These are phyloP conservation scores for Ommatoiulus sabulosus DNA, from an alignment of 2,888 invertebrate species.

Conservation along the genomic window DNA sequence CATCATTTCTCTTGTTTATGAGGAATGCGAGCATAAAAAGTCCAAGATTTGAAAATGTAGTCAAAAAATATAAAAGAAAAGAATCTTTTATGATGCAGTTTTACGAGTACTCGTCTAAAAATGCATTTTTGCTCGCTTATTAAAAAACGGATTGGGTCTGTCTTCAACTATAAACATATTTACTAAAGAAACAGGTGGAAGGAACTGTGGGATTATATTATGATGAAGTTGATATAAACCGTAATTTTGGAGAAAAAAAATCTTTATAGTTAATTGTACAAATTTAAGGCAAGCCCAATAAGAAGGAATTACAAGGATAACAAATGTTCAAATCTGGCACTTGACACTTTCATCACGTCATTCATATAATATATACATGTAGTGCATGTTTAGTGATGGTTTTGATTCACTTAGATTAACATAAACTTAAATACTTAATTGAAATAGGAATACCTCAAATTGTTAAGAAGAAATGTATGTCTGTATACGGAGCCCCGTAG, in stretches of 20 bases:
- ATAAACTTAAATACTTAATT: too few species aligned
- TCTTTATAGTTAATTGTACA: not conserved
- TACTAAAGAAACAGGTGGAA: not conserved
- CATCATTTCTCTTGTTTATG: not conserved
- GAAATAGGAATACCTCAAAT: too few species aligned
- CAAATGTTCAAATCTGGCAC: too few species aligned
- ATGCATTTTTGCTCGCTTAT: not conserved
- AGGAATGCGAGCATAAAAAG: not conserved
- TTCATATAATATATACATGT: too few species aligned
- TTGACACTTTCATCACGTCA: too few species aligned
- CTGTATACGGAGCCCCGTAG: too few species aligned
- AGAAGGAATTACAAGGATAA: not conserved
- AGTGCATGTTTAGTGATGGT: too few species aligned
- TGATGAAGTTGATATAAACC: not conserved
- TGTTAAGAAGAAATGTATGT: too few species aligned
- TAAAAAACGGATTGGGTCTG: not conserved
- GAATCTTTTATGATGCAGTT: conserved; percentile 15
- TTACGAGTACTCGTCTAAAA: not conserved
- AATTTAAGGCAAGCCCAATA: not conserved
- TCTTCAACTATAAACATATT: not conserved
- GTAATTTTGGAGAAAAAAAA: not conserved
- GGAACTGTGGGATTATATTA: not conserved
- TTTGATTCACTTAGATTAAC: too few species aligned
- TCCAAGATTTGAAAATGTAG: not conserved
- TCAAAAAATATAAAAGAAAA: not conserved